These are phyloP conservation scores for Orussus abietinus DNA, from an alignment of 1,140 invertebrate species.

Conservation along the genomic window DNA sequence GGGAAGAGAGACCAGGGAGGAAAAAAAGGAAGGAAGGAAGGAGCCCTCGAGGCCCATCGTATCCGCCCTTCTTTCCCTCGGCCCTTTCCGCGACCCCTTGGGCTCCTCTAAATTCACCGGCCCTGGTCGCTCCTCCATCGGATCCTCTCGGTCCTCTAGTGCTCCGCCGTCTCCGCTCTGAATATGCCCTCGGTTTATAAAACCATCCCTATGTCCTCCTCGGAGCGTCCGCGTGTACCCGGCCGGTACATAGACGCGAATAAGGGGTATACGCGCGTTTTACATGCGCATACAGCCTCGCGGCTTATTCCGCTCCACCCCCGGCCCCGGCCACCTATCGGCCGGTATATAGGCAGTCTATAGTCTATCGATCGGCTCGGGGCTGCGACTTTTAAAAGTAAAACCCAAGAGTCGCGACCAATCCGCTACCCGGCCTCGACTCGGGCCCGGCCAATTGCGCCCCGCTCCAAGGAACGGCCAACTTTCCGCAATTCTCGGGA, in stretches of 20 bases:
- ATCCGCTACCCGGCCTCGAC: too few relatives aligned
- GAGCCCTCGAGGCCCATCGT: too few relatives aligned
- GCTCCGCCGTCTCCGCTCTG: constrained; percentile 11
- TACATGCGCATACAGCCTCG: not conserved
- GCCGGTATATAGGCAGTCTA: too few relatives aligned
- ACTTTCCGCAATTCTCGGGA: too few relatives aligned
- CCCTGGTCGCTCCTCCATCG: constrained; percentile 4
- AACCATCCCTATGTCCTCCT: constrained; percentile 16
- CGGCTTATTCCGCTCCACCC: constrained; percentile 1
- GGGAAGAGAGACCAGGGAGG: too few relatives aligned
- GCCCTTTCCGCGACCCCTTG: constrained; percentile 3
- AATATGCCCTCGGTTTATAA: constrained; percentile 23
- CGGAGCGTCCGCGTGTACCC: not conserved
- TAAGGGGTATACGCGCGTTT: too few relatives aligned
- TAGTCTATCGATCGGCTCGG: constrained; percentile 22
- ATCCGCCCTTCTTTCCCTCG: not conserved
- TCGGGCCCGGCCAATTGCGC: too few relatives aligned
- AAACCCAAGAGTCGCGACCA: not conserved
- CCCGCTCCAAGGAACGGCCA: too few relatives aligned
- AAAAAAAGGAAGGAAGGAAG: too few relatives aligned
- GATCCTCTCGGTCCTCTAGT: constrained; percentile 28
- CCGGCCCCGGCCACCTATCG: constrained; percentile 18
- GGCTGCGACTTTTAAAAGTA: constrained; percentile 15
- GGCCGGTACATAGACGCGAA: too few relatives aligned
- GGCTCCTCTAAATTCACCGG: constrained; percentile 2